A percentile compares a stretch with the other conserved stretches of the same genome.
Conservation (phyloP, 2,113 vertebrate genomes). For the Otolemur garnettii region DNA sequence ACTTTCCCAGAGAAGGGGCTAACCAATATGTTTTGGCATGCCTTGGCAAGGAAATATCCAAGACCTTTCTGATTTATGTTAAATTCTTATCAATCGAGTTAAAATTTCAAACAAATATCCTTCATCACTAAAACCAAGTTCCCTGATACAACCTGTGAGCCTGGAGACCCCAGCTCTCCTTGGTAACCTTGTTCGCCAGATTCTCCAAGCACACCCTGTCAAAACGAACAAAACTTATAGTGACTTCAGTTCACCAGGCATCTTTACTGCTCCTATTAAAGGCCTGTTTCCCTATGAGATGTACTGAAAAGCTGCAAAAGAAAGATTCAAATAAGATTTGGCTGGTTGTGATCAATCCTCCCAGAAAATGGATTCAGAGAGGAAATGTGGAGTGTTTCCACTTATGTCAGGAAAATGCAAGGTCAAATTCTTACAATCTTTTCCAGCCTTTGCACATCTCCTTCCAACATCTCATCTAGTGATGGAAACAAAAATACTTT, state of each 20-base stretch:
- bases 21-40: not conserved
- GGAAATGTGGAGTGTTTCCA: not conserved
- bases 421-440: not conserved
- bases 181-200: conserved; percentile 74
- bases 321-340: not conserved
- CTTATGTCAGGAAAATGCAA: not conserved
- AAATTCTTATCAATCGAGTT: not conserved
- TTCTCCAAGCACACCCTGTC: conserved; percentile 83
- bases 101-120: conserved; percentile 46
- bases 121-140: conserved; percentile 40
- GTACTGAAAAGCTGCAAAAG: not conserved
- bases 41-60: not conserved
- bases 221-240: not conserved
- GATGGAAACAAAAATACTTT: not conserved
- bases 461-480: not conserved
- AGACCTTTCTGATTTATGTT: conserved; percentile 14
- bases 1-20: not conserved
- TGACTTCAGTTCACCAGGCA: not conserved
- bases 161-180: conserved; percentile 82
- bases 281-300: not conserved
- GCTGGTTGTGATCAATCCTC: not conserved
- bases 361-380: not conserved
- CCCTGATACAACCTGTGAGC: conserved; percentile 80
- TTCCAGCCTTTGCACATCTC: not conserved
- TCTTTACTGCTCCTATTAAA: not conserved